Evolutionary conservation across 2,888 invertebrate species (phyloP).

Genomic region (Ophion ellenae): DNA sequence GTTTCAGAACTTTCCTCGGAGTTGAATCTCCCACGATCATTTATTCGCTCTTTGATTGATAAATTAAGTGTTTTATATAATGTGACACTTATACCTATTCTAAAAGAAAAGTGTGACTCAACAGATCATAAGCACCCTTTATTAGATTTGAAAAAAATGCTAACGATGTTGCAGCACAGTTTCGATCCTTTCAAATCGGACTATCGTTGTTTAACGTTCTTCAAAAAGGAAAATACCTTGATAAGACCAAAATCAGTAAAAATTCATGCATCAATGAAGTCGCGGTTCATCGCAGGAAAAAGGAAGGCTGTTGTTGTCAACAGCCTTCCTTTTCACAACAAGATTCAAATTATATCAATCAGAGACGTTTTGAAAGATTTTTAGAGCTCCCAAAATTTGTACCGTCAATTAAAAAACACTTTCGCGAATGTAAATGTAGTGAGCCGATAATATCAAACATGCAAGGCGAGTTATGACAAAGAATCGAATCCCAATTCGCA

Average conservation of each 20-base stretch:
- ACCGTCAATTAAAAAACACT: conserved; percentile 37
- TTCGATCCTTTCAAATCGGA: conserved; percentile 28
- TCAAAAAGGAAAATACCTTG: conserved; percentile 19
- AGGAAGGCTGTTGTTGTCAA: too few relatives aligned
- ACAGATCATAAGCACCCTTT: conserved; percentile 10
- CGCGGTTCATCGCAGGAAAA: not conserved
- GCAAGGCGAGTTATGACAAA: conserved; percentile 57
- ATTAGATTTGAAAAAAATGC: too few relatives aligned
- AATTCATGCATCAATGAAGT: conserved; percentile 41
- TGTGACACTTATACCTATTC: conserved; percentile 17
- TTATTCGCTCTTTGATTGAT: conserved; percentile 14
- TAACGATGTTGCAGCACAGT: conserved; percentile 3
- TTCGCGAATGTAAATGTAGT: conserved; percentile 30
- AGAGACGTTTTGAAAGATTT: conserved; percentile 59
- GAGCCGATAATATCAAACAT: conserved; percentile 43
- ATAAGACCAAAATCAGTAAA: conserved; percentile 51
- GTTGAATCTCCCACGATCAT: conserved; percentile 28
- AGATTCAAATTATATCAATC: conserved; percentile 20
- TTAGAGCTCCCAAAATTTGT: conserved; percentile 60
- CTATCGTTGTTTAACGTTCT: conserved; percentile 13
- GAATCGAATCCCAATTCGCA: conserved; percentile 41
- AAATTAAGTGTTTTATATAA: conserved; percentile 17
- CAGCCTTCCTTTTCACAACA: too few relatives aligned
- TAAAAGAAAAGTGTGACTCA: conserved; percentile 14
- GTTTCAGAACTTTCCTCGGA: conserved; percentile 24